phyloP scores from a whole-genome alignment of 2,797 vertebrate genomes.

The Hephaestus fuliginosus region DNA sequence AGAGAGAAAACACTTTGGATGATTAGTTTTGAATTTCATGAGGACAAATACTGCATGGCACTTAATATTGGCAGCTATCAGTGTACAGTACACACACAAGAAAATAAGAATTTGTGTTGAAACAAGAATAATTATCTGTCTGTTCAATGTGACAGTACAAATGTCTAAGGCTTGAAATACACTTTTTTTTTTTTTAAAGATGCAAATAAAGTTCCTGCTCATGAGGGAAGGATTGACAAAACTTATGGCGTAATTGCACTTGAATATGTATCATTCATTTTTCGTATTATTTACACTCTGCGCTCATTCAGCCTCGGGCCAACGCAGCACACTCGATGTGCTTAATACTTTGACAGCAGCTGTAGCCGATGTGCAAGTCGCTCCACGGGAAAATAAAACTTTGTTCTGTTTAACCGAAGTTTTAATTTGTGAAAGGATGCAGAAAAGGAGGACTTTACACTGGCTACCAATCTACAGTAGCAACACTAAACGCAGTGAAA shows the following conservation, averaged over 20 bases:
- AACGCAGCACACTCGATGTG: conserved; percentile 21
- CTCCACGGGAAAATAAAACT: background rate
- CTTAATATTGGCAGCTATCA: conserved; percentile 71
- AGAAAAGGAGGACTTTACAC: conserved; percentile 4
- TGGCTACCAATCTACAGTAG: conserved; percentile 22
- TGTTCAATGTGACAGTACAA: conserved; percentile 34
- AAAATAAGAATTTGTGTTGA: background rate
- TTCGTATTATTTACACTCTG: conserved; percentile 64
- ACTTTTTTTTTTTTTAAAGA: background rate
- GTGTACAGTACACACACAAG: conserved; percentile 48
- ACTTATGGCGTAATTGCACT: conserved; percentile 82
- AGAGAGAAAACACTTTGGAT: conserved; percentile 48
- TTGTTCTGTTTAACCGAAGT: background rate
- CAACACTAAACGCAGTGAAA: conserved; percentile 49
- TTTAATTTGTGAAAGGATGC: background rate
- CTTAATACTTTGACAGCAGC: conserved; percentile 71
- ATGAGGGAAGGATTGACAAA: conserved; percentile 51
- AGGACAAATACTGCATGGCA: conserved; percentile 77
- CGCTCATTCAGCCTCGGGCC: conserved; percentile 43
- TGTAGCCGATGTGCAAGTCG: conserved; percentile 12
- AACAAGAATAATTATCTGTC: background rate
- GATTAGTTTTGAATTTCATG: conserved; percentile 45
- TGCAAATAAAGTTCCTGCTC: conserved; percentile 48
- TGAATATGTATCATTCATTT: conserved; percentile 60
- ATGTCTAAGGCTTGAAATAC: conserved; percentile 59